A percentile compares a stretch with the other conserved stretches of the same genome.
phyloP scores from a whole-genome alignment of 2,888 invertebrate species.

The Papilio elwesi region DNA sequence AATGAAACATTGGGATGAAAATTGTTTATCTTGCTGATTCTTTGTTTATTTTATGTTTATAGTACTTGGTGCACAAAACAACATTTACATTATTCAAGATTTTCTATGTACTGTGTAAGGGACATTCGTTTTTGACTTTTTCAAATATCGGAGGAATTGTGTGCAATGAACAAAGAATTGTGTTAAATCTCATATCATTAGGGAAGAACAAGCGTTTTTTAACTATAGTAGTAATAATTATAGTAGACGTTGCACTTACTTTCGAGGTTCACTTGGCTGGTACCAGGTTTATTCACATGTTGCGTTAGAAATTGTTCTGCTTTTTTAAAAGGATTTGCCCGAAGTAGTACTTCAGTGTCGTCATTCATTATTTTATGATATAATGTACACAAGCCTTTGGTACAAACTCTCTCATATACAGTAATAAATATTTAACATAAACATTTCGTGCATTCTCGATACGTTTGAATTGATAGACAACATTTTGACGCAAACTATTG shows the following conservation, averaged over 20 bases:
- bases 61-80: too few relatives aligned
- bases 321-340: conserved; percentile 49
- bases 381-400: neutral
- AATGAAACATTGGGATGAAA: too few relatives aligned
- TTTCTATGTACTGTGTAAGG: too few relatives aligned
- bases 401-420: neutral
- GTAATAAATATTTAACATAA: neutral
- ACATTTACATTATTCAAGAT: too few relatives aligned
- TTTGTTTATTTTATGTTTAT: too few relatives aligned
- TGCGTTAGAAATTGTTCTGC: conserved; percentile 41
- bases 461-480: neutral
- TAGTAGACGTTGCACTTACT: conserved; percentile 49
- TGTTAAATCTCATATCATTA: too few relatives aligned
- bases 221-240: too few relatives aligned
- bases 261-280: conserved; percentile 51
- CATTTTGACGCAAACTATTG: conserved; percentile 8
- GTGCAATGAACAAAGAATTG: too few relatives aligned
- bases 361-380: conserved; percentile 52
- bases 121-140: too few relatives aligned
- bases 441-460: neutral
- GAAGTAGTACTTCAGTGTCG: conserved; percentile 55
- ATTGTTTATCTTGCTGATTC: too few relatives aligned
- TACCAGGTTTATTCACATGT: conserved; percentile 41
- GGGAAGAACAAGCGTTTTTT: too few relatives aligned
- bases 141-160: too few relatives aligned